Evolutionary conservation across 92 coral and sea anemone species (phyloP).

Genomic region (Epizoanthus fatuus): DNA sequence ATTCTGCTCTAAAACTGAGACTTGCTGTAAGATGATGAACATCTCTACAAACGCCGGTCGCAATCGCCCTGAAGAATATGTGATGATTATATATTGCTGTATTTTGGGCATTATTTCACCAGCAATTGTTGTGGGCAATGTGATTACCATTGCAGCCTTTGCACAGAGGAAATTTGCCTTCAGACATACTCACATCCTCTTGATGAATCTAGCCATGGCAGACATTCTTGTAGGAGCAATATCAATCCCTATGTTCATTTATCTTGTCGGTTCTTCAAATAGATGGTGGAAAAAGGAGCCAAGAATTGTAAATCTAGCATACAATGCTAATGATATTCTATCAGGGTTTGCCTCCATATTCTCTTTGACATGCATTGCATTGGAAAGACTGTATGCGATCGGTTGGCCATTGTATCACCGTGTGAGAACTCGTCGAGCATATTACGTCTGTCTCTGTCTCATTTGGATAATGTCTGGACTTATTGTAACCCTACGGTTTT

Average conservation of each 20-base stretch:
- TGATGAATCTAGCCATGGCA: neutral
- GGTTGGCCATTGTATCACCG: neutral
- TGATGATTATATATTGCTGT: neutral
- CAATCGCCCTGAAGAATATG: neutral
- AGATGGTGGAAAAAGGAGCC: no score
- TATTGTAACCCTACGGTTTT: slow-evolving; percentile 6
- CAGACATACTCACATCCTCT: slow-evolving; percentile 6
- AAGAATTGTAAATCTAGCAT: no score
- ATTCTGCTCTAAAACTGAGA: no score
- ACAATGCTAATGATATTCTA: no score
- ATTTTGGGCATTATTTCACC: slow-evolving; percentile 5
- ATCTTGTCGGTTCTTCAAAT: neutral
- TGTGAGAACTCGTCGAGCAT: neutral
- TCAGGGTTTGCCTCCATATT: no score
- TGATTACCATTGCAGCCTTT: slow-evolving; percentile 2
- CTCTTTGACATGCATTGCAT: no score
- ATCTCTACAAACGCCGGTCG: no score
- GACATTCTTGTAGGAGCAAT: slow-evolving; percentile 1
- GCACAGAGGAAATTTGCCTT: neutral
- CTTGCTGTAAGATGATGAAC: no score
- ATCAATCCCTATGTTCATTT: slow-evolving; percentile 18
- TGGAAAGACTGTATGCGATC: slow-evolving; percentile 16
- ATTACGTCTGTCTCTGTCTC: neutral
- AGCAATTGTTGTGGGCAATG: neutral
- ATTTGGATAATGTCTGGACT: slow-evolving; percentile 4